Evolutionary conservation across 2,797 vertebrate genomes (phyloP).

Genomic region (Eulemur rubriventer): DNA sequence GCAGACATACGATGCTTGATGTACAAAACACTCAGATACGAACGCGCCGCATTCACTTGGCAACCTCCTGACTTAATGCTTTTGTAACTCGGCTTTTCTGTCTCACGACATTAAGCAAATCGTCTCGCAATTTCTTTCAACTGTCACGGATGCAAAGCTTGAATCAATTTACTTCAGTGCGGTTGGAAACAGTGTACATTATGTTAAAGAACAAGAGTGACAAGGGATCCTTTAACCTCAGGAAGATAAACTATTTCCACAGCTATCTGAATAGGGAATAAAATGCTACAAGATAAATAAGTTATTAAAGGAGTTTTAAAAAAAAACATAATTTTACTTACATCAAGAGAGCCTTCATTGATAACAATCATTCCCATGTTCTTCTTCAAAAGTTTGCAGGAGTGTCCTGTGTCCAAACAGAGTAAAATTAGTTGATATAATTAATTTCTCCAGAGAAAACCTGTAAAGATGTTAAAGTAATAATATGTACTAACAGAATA

Average conservation of each 20-base stretch:
- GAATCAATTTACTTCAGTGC: background rate
- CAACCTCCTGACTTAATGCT: conserved; percentile 34
- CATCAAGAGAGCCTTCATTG: conserved; percentile 97
- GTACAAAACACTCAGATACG: background rate
- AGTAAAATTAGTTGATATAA: background rate
- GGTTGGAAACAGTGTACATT: background rate
- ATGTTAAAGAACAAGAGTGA: background rate
- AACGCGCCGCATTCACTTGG: background rate
- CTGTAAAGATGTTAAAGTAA: background rate
- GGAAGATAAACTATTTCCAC: background rate
- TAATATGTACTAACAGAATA: background rate
- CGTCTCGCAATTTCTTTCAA: conserved; percentile 35
- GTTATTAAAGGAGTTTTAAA: background rate
- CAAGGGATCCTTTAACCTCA: background rate
- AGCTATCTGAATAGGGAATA: background rate
- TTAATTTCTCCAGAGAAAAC: conserved; percentile 24
- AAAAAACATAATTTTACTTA: conserved; percentile 87
- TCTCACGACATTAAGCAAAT: background rate
- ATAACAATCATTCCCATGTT: conserved; percentile 99
- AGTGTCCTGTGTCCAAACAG: conserved; percentile 90
- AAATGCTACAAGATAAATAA: background rate
- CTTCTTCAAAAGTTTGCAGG: conserved; percentile 96
- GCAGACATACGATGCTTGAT: background rate
- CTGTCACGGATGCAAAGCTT: background rate
- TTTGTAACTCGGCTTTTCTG: background rate